Conservation (phyloP, 2,113 vertebrate genomes). For the Delphinus delphis region DNA sequence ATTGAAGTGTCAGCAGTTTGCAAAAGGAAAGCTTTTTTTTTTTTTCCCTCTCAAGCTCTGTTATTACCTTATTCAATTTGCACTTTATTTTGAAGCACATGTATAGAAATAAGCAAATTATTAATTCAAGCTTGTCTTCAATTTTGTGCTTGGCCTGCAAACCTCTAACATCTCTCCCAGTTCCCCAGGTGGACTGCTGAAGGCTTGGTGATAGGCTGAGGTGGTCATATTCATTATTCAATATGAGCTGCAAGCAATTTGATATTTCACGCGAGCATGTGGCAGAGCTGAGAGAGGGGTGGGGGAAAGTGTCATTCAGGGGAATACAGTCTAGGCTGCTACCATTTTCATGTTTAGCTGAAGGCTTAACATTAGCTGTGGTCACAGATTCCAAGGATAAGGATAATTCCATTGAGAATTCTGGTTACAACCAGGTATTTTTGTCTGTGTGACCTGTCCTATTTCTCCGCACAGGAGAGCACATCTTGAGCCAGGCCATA, state of each 20-base stretch:
- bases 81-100: slow-evolving; percentile 74
- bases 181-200: slow-evolving; percentile 49
- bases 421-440: slow-evolving; percentile 47
- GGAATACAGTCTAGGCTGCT: slow-evolving; percentile 20
- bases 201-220: slow-evolving; percentile 65
- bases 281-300: neutral
- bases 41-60: neutral
- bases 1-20: slow-evolving; percentile 70
- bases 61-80: slow-evolving; percentile 75
- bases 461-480: slow-evolving; percentile 48
- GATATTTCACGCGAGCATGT: slow-evolving; percentile 64
- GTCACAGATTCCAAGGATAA: slow-evolving; percentile 56
- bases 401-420: neutral
- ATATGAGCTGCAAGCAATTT: slow-evolving; percentile 66
- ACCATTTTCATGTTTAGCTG: slow-evolving; percentile 17
- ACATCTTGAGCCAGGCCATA: slow-evolving; percentile 54
- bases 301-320: slow-evolving; percentile 43
- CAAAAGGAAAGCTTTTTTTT: slow-evolving; percentile 31
- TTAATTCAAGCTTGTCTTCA: slow-evolving; percentile 78
- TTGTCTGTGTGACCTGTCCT: slow-evolving; percentile 30
- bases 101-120: slow-evolving; percentile 77
- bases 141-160: slow-evolving; percentile 76
- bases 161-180: slow-evolving; percentile 58
- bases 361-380: slow-evolving; percentile 37
- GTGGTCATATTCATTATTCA: slow-evolving; percentile 70